Evolutionary conservation across 2,113 vertebrate species (phyloP), one percentile per base, ranked within the genome.

Genomic region (Leuciscus idus): DNA sequence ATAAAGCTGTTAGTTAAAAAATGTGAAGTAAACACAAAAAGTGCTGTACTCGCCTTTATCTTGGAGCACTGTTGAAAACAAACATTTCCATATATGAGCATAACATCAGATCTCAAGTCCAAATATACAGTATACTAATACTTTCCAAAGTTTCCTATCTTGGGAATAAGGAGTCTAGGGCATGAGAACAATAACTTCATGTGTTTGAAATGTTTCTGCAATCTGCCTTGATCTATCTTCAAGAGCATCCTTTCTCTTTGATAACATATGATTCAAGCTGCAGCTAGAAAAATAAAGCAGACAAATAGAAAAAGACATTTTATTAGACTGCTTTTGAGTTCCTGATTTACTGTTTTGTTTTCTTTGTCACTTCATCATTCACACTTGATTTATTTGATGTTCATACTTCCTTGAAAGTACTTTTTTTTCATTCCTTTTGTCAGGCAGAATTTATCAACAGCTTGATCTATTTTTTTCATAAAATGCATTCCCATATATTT

Each of bases 341-440:
- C 28, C 59, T 75, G 68, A 36, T 75, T 83, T 83, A 73, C 50
- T 57, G 57, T 48, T 82, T 48, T 86, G 68, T 72, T 76, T 12
- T 59, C 28, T 36, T 70, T 64, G 17, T 85, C 74, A 79, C 74
- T 75, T 86, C 70, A 86, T 86, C 85, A 83, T 77, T 87, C 72
- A 48, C 57, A 46, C 33, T 74, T 81, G 85, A 62, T 74, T 81
- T 28, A 52, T 86, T 61, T 64, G 10, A 86, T 36, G 50, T 75
- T 62, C 52, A 74, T 28, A 30, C 50, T 64, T 62, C 43, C 15
- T 83, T 82, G 82, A 19, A 66, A 21, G 57, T 9, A 70, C n/a
- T 3, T 30, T 78, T 39, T 21, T 10, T 6, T 8, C 39, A 62
- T 73, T 36, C 46, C 15, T 36, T 85, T 70, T 43, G 33, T 83